Percentiles rank a stretch among this genome's conserved stretches.
Conservation (phyloP, 2,888 invertebrate species). For the Oscheius myriophilus region DNA sequence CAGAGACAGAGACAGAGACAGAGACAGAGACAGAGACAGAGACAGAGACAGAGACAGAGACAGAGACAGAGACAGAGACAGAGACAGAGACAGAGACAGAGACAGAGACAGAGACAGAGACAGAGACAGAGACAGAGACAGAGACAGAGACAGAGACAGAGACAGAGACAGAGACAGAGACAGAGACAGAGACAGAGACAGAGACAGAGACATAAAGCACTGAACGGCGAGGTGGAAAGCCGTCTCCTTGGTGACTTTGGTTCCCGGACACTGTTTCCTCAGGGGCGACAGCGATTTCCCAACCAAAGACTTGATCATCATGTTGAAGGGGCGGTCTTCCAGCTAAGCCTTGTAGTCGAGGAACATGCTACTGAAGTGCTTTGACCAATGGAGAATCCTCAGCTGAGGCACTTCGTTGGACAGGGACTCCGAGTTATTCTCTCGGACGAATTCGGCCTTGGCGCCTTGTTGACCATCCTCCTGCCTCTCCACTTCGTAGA, state of each 20-base stretch:
- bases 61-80: too few species aligned
- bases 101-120: too few species aligned
- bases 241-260: constrained; percentile 56
- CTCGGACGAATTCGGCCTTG: constrained; percentile 53
- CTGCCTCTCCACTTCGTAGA: constrained; percentile 48
- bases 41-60: too few species aligned
- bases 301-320: constrained; percentile 60
- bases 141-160: too few species aligned
- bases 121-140: too few species aligned
- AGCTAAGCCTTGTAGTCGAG: constrained; percentile 35
- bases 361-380: constrained; percentile 48
- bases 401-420: constrained; percentile 49
- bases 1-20: too few species aligned
- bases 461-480: constrained; percentile 40
- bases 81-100: too few species aligned
- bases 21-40: too few species aligned
- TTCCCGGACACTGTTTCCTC: constrained; percentile 51
- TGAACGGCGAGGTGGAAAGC: constrained; percentile 56
- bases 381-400: constrained; percentile 52
- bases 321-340: constrained; percentile 38
- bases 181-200: constrained; percentile 21
- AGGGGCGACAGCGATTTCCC: constrained; percentile 55
- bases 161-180: too few species aligned
- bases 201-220: constrained; percentile 33
- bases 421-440: constrained; percentile 35